A percentile compares a stretch with the other conserved stretches of the same genome.
Evolutionary conservation across 2,797 vertebrate genomes (phyloP).

Genomic region (Tolypeutes matacus): DNA sequence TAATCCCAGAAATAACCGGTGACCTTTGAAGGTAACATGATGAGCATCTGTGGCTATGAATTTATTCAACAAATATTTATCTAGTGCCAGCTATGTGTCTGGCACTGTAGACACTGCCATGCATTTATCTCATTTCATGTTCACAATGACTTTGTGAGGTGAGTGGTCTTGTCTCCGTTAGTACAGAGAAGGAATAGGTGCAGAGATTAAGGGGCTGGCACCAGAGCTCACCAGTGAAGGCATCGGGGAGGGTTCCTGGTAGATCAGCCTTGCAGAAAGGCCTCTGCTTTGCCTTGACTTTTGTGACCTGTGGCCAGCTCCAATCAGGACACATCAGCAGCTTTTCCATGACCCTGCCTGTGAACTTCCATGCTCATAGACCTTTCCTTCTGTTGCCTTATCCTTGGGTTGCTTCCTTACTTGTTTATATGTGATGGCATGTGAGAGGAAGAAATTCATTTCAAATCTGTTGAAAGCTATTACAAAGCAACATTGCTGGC

Average conservation of each 20-base stretch:
- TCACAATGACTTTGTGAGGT: background rate
- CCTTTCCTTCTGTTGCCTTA: background rate
- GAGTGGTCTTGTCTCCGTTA: rapidly evolving
- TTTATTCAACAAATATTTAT: too few relatives aligned
- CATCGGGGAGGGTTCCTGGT: background rate
- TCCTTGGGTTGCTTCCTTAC: background rate
- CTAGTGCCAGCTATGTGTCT: rapidly evolving
- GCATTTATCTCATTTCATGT: background rate
- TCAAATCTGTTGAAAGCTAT: background rate
- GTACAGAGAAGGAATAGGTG: background rate
- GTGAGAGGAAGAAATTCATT: background rate
- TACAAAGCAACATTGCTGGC: background rate
- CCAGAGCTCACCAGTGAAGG: background rate
- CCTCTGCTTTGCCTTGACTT: background rate
- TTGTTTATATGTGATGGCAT: background rate
- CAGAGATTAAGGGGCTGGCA: too few relatives aligned
- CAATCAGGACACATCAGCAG: background rate
- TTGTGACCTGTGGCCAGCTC: background rate
- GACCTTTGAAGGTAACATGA: background rate
- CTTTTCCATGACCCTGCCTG: background rate
- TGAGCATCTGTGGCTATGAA: background rate
- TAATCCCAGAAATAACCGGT: background rate
- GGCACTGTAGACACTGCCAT: background rate
- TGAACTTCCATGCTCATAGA: background rate
- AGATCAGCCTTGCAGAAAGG: background rate